These are phyloP conservation scores for Heteromormyrus szaboi DNA, from an alignment of 2,797 vertebrate species.

Conservation along the genomic window DNA sequence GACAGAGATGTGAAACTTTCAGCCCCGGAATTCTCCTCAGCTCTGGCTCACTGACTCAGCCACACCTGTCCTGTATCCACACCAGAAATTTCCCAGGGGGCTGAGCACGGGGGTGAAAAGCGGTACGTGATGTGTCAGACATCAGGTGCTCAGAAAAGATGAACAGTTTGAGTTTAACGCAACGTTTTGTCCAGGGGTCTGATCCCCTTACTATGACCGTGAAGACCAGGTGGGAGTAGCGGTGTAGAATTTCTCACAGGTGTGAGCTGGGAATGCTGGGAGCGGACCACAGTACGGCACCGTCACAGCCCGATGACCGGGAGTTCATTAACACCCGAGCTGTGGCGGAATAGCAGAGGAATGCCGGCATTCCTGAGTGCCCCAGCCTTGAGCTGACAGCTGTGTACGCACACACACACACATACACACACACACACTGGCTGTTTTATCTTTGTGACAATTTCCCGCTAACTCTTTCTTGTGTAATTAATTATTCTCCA, in stretches of 20 bases:
- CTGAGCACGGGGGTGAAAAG: conserved; percentile 28
- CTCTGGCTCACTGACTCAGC: conserved; percentile 29
- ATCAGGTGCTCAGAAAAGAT: conserved; percentile 15
- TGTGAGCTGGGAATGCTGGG: background rate
- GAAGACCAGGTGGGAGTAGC: background rate
- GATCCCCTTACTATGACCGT: background rate
- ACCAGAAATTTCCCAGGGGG: conserved; percentile 27
- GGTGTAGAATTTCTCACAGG: conserved; percentile 1
- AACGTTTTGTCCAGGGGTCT: background rate
- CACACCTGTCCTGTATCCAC: conserved; percentile 33
- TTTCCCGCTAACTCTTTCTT: background rate
- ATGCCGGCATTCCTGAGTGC: conserved; percentile 29
- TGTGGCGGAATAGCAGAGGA: conserved; percentile 13
- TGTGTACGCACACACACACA: conserved; percentile 20
- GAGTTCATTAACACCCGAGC: conserved; percentile 32
- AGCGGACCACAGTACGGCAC: background rate
- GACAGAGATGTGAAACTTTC: background rate
- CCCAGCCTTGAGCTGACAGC: conserved; percentile 36
- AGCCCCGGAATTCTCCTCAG: background rate
- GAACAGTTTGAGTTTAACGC: background rate
- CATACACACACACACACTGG: conserved; percentile 19
- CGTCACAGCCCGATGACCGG: conserved; percentile 17
- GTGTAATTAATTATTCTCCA: background rate
- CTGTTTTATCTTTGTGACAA: background rate
- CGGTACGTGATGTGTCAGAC: conserved; percentile 40